Base-by-base conservation (phyloP, 1,140 invertebrate species). In the Thaumatotibia leucotreta region DNA sequence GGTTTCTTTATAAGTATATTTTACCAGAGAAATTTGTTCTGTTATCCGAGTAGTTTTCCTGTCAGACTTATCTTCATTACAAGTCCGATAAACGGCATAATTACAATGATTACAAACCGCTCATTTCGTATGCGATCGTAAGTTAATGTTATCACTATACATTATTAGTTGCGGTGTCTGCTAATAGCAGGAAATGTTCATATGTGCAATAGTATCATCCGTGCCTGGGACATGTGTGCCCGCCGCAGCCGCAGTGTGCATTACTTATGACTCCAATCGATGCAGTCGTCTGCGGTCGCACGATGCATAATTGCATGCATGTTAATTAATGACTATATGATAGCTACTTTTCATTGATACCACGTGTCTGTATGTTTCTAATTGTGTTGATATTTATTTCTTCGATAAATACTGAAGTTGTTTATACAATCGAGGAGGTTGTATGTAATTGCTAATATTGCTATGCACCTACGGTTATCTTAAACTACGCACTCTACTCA, bases 201-300 rank as follows among this genome's bases (percentile, higher is more conserved):
- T 68, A 62, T 66, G 62, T 65, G 61, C 68, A 69, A 66, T 75
- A 73, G 73, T 73, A 65, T 68, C 58, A 66, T 27, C 33, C 22
- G 69, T 10, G 17, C 17, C 14, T 9, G 39, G 17, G 39, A 45
- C 39, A 45, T 45, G 39, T 45, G 39, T 29, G 27, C 27, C 2
- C 32, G 1, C 39, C 39, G 39, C 39, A 45, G 39, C 39, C 39
- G 6, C 39, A 45, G 39, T 20, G 39, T 45, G 39, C 39, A 45
- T 45, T 45, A 45, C 39, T 45, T 45, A 45, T 45, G 39, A 45
- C 39, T 45, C 5, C 39, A 45, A 45, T 45, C 39, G 39, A 45
- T 45, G 39, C 39, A 45, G 39, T 45, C 39, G 39, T 45, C 39
- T 45, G 39, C 39, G 39, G 39, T 45, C 17, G 39, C 39, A 45